A percentile compares a stretch with the other conserved stretches of the same genome.
Evolutionary conservation across 2,797 vertebrate genomes (phyloP).

Genomic region (Alectoris magna): DNA sequence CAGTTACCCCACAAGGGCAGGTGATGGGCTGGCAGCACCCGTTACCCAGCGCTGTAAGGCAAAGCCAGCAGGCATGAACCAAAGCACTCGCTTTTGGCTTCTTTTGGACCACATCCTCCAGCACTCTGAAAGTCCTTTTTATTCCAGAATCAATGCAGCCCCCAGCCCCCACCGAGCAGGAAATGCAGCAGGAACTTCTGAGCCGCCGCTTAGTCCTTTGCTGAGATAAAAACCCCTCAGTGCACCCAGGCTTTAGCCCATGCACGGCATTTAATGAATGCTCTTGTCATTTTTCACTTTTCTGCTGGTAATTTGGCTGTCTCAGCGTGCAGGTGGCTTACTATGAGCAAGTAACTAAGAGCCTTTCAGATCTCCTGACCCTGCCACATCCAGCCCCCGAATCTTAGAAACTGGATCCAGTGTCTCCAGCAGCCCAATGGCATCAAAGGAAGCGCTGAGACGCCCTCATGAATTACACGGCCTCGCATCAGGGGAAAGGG

Average conservation of each 20-base stretch:
- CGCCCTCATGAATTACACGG: neutral
- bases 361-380: constrained; percentile 66
- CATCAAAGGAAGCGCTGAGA: constrained; percentile 17
- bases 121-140: constrained; percentile 64
- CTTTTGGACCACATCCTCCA: constrained; percentile 17
- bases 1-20: neutral
- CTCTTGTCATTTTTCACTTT: constrained; percentile 71
- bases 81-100: neutral
- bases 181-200: constrained; percentile 57
- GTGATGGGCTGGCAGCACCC: neutral
- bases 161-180: constrained; percentile 48
- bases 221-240: constrained; percentile 69
- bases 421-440: constrained; percentile 9
- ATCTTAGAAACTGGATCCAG: constrained; percentile 33
- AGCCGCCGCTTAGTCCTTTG: constrained; percentile 48
- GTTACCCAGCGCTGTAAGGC: neutral
- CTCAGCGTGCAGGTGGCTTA: constrained; percentile 63
- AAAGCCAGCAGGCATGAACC: neutral
- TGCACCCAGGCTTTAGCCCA: constrained; percentile 44
- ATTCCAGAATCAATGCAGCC: constrained; percentile 62
- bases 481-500: neutral
- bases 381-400: constrained; percentile 52
- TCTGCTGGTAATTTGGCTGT: constrained; percentile 72
- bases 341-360: constrained; percentile 65
- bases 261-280: constrained; percentile 68